Percentiles rank a stretch among this genome's conserved stretches.
phyloP scores from a whole-genome alignment of 2,888 invertebrate genomes.

The Leptopterna dolabrata region DNA sequence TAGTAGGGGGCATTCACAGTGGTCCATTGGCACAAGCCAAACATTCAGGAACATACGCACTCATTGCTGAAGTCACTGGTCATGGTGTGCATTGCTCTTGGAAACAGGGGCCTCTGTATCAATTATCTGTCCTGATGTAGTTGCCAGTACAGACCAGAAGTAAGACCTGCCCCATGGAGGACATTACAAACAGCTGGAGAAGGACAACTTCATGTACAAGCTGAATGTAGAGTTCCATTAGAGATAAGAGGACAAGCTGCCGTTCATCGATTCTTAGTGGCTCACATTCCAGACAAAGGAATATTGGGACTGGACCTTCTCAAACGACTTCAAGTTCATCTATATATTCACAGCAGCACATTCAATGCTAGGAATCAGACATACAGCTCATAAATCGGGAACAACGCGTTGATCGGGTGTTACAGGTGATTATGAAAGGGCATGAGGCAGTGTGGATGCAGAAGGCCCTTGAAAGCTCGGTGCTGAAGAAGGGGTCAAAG shows the following conservation, averaged over 20 bases:
- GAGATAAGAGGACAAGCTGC: not conserved
- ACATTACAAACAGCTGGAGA: too few species aligned
- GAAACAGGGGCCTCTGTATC: not conserved
- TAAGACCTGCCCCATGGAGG: too few species aligned
- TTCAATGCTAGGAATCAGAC: not conserved
- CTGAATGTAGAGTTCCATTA: not conserved
- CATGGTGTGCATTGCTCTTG: not conserved
- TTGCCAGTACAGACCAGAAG: not conserved
- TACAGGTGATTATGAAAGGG: not conserved
- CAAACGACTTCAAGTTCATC: not conserved
- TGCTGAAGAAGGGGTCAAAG: not conserved
- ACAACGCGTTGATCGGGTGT: not conserved
- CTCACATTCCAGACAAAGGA: not conserved
- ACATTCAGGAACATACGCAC: too few species aligned
- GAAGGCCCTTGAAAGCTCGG: not conserved
- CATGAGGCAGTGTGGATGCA: not conserved
- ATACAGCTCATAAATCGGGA: not conserved
- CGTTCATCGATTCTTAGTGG: not conserved
- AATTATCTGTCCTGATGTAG: not conserved
- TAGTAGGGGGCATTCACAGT: too few species aligned
- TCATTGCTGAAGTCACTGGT: too few species aligned
- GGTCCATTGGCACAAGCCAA: too few species aligned
- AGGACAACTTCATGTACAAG: not conserved
- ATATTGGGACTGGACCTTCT: not conserved
- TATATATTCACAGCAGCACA: not conserved